Evolutionary conservation across 2,888 invertebrate genomes (phyloP).

Genomic region (Hydriomena furcata): DNA sequence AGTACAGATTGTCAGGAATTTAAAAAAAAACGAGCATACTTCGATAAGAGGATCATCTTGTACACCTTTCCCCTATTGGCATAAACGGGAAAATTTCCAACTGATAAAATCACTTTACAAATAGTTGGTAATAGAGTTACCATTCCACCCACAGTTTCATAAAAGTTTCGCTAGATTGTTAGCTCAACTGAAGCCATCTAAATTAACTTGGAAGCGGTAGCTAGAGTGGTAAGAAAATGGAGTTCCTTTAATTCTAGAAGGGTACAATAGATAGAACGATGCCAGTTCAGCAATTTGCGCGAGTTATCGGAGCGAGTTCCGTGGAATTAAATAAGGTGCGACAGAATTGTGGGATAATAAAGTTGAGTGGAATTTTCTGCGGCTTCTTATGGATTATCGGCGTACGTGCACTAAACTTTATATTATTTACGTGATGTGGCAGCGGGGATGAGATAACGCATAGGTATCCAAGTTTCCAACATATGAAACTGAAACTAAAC

Average conservation of each 20-base stretch:
- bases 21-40: no score
- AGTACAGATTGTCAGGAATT: no score
- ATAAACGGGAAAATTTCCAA: slow-evolving; percentile 24
- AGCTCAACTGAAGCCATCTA: slow-evolving; percentile 46
- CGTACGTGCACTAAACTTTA: slow-evolving; percentile 19
- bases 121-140: slow-evolving; percentile 30
- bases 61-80: background rate
- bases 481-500: no score
- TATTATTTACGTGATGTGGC: slow-evolving; percentile 26
- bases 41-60: no score
- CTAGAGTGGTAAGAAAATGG: slow-evolving; percentile 57
- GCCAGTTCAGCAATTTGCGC: slow-evolving; percentile 59
- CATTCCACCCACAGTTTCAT: slow-evolving; percentile 38
- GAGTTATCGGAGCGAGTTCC: slow-evolving; percentile 57
- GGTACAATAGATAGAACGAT: slow-evolving; percentile 55
- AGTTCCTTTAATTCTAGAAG: slow-evolving; percentile 61
- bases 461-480: background rate
- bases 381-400: slow-evolving; percentile 24
- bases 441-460: slow-evolving; percentile 7
- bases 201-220: slow-evolving; percentile 49
- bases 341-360: slow-evolving; percentile 45
- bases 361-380: slow-evolving; percentile 42
- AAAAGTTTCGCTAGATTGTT: slow-evolving; percentile 43
- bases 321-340: slow-evolving; percentile 58
- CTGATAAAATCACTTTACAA: slow-evolving; percentile 32